Base-by-base conservation (phyloP, 2,888 invertebrate species). In the Scaptomyza polygonia region DNA sequence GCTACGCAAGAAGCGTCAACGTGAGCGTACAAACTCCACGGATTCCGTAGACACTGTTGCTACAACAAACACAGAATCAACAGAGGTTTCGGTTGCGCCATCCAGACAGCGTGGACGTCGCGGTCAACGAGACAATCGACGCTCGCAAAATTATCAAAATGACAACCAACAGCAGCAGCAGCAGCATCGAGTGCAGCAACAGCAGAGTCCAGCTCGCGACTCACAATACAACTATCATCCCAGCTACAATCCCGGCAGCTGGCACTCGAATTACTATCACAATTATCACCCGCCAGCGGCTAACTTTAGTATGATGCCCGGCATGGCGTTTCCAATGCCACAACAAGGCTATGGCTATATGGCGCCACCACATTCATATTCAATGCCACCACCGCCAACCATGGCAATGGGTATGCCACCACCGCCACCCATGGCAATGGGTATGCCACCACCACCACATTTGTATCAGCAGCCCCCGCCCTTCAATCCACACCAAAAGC, bases 241-340 rank as follows among this genome's bases (percentile, higher is more conserved):
- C n/a, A 87, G 86, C 66, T 82, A 82, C 5, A 81, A 83, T 67
- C 77, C 88, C 0, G 85, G 84, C 48, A 90, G 91, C 36, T 91
- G 91, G 91, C 91, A 91, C 53, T 89, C 89, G 2, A 91, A 91
- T 67, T 91, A 88, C 47, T 74, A 88, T 59, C 90, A 86, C 63
- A 74, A 77, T 25, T 87, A 77, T 61, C 73, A 86, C 55, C 79
- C 70, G 29, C 69, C 79, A 5, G 65, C 73, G 36, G 63, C 65
- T 0, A 86, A 86, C 32, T 86, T 70, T 7, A 76, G 76, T 43
- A 87, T 86, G 76, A 80, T 77, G 52, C 77, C 77, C 0, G 68
- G 72, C 12, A 71, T 76, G 76, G 61, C 53, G 1, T 86, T 69
- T 27, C 72, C 81, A 5, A 63, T 81, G 64, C 79, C 75, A 6